Evolutionary conservation across 1,140 invertebrate genomes (phyloP).

Genomic region (Solen grandis): DNA sequence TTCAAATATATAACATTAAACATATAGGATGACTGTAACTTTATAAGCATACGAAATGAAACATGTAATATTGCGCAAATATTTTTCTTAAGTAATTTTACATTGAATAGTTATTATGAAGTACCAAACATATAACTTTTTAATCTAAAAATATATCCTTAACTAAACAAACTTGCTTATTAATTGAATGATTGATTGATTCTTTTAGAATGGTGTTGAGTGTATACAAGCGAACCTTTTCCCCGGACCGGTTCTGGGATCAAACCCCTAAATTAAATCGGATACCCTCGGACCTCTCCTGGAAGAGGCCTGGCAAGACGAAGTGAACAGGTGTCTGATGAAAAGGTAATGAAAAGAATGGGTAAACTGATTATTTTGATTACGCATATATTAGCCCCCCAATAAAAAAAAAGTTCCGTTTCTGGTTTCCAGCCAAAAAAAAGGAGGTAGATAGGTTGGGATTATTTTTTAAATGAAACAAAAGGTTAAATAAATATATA

Average conservation of each 20-base stretch:
- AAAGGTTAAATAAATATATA: background rate
- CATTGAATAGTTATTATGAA: background rate
- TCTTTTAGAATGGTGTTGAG: conserved; percentile 19
- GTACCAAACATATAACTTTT: background rate
- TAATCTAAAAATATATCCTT: background rate
- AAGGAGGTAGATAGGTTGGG: background rate
- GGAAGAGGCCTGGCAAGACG: conserved; percentile 38
- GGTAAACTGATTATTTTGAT: too few species aligned
- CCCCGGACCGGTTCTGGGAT: conserved; percentile 20
- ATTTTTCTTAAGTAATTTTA: background rate
- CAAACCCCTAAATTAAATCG: conserved; percentile 26
- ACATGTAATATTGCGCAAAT: too few species aligned
- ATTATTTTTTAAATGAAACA: background rate
- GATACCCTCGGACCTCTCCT: conserved; percentile 42
- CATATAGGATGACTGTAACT: too few species aligned
- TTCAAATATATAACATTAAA: too few species aligned
- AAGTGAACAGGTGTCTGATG: conserved; percentile 20
- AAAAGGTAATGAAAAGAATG: conserved; percentile 11
- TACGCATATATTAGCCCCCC: background rate
- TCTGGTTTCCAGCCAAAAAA: too few species aligned
- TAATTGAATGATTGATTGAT: background rate
- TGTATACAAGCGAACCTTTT: conserved; percentile 3
- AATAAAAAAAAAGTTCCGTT: too few species aligned
- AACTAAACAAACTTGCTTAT: background rate
- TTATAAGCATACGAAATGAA: too few species aligned